These are phyloP conservation scores for Linnaemya vulpina DNA, from an alignment of 2,888 invertebrate species.

Conservation along the genomic window DNA sequence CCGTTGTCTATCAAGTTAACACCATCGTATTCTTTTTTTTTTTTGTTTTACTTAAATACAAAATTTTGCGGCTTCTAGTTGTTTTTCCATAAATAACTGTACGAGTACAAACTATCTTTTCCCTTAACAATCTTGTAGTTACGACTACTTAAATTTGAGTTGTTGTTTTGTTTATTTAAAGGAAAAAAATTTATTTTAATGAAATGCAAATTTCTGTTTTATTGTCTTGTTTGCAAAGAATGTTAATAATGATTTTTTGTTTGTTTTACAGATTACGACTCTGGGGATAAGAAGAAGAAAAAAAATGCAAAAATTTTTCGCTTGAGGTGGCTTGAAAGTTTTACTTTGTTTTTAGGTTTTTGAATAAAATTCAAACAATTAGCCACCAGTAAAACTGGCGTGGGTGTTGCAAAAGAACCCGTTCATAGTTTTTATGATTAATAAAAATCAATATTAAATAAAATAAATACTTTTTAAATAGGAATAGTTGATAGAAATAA, in stretches of 20 bases:
- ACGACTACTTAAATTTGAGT: conserved; percentile 6
- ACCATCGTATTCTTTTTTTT: conserved; percentile 43
- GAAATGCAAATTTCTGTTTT: conserved; percentile 72
- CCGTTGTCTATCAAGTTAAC: conserved; percentile 70
- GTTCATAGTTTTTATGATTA: conserved; percentile 17
- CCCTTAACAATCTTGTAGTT: conserved; percentile 3
- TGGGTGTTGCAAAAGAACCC: conserved; percentile 55
- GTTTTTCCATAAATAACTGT: conserved; percentile 51
- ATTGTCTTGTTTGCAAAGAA: conserved; percentile 59
- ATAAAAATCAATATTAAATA: background rate
- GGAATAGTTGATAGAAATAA: background rate
- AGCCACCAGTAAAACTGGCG: conserved; percentile 1
- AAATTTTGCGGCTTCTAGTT: conserved; percentile 50
- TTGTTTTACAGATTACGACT: conserved; percentile 1
- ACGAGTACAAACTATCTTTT: conserved; percentile 41
- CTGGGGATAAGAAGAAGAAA: background rate
- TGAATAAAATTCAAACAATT: conserved; percentile 21
- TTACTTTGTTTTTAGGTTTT: conserved; percentile 20
- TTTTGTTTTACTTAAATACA: background rate
- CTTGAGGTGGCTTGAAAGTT: conserved; percentile 52
- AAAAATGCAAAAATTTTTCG: conserved; percentile 53
- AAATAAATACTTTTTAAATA: background rate
- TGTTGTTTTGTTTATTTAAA: conserved; percentile 16
- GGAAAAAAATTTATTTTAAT: conserved; percentile 53
- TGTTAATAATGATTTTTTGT: conserved; percentile 56